Percentiles rank a stretch among this genome's conserved stretches.
Conservation (phyloP, 2,113 vertebrate species). For the Megaceryle torquata region DNA sequence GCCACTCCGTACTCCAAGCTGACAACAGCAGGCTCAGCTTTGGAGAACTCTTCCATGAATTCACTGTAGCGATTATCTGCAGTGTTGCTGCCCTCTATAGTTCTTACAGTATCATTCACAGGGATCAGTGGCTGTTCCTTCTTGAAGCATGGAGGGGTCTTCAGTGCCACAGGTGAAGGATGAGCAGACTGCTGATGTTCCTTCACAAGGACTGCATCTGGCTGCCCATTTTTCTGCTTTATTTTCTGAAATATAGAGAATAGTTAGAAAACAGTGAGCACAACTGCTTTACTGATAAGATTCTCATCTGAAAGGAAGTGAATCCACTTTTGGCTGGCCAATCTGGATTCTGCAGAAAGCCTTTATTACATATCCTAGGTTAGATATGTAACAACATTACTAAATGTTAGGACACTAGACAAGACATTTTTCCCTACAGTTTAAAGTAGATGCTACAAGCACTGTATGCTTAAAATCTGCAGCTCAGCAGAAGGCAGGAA, state of each 20-base stretch:
- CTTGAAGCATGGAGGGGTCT: constrained; percentile 80
- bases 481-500: neutral
- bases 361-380: neutral
- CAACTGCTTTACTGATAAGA: neutral
- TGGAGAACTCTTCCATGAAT: constrained; percentile 83
- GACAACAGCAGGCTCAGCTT: constrained; percentile 88
- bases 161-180: constrained; percentile 76
- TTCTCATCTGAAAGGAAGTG: neutral
- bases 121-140: constrained; percentile 75
- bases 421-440: neutral
- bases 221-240: constrained; percentile 71
- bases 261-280: neutral
- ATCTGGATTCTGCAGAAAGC: neutral
- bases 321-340: neutral
- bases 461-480: neutral
- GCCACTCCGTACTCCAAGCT: constrained; percentile 94
- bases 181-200: constrained; percentile 63
- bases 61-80: constrained; percentile 88
- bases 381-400: neutral
- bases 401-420: neutral
- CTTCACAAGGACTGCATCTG: constrained; percentile 66
- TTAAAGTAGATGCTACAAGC: neutral
- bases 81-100: constrained; percentile 92
- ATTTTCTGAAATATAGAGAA: constrained; percentile 80
- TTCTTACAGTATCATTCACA: constrained; percentile 77